Percentiles rank a stretch among this genome's conserved stretches.
These are phyloP conservation scores for Procavia capensis DNA, from an alignment of 2,113 vertebrate genomes.

Conservation along the genomic window DNA sequence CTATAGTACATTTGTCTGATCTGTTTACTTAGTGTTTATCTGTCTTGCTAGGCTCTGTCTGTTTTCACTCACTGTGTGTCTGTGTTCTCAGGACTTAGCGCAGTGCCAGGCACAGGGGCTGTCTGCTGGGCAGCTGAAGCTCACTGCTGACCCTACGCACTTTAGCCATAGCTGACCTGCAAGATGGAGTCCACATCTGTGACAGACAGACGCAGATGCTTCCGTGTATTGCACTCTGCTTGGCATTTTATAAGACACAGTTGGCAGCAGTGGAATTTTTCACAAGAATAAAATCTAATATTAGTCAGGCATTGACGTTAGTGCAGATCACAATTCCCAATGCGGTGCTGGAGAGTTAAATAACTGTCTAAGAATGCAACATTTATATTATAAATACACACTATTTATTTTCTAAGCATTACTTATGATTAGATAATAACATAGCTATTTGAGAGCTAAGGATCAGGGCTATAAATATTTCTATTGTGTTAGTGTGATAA, in stretches of 20 bases:
- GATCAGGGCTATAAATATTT: slow-evolving; percentile 59
- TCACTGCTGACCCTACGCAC: not conserved
- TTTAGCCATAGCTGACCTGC: not conserved
- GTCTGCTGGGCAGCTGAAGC: not conserved
- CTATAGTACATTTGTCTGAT: not conserved
- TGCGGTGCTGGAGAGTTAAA: not conserved
- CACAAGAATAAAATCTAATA: slow-evolving; percentile 27
- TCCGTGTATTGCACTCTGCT: not conserved
- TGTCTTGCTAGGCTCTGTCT: not conserved
- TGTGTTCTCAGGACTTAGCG: not conserved
- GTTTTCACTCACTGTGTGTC: not conserved
- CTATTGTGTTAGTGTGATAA: not conserved
- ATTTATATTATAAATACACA: slow-evolving; percentile 9
- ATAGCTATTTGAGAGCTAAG: slow-evolving; percentile 33
- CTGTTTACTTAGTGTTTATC: not conserved
- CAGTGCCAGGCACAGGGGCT: not conserved
- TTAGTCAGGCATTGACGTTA: not conserved
- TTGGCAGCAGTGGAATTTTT: slow-evolving; percentile 43
- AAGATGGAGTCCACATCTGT: not conserved
- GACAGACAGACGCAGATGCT: slow-evolving; percentile 65
- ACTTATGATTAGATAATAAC: slow-evolving; percentile 40
- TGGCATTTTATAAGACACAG: slow-evolving; percentile 12
- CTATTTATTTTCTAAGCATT: slow-evolving; percentile 28
- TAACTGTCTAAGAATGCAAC: slow-evolving; percentile 63
- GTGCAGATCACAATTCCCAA: not conserved